These are phyloP conservation scores for Bellardia pandia DNA, from an alignment of 2,888 invertebrate genomes.

Conservation along the genomic window DNA sequence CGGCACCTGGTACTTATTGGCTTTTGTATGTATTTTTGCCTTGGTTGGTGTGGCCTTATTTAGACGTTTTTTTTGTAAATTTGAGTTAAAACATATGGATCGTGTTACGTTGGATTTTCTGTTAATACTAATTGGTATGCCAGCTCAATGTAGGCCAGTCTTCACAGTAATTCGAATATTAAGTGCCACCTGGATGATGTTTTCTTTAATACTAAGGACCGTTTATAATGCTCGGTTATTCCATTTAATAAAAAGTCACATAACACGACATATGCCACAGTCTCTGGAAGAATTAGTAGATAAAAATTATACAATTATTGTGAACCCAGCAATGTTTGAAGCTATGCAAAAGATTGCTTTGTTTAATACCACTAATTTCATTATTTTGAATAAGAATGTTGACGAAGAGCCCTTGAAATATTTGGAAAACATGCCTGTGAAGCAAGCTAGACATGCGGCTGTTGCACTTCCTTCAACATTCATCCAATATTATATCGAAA, in stretches of 20 bases:
- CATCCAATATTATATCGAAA: constrained; percentile 59
- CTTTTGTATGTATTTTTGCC: background rate
- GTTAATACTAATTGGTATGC: constrained; percentile 50
- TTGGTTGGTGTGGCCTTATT: background rate
- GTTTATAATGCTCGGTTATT: constrained; percentile 73
- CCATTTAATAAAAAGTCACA: constrained; percentile 69
- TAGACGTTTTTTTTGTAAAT: background rate
- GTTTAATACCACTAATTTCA: constrained; percentile 26
- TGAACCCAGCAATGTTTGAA: constrained; percentile 40
- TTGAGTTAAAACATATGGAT: background rate
- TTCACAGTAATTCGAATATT: constrained; percentile 51
- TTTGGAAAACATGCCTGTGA: constrained; percentile 1
- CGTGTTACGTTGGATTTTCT: constrained; percentile 32
- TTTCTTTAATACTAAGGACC: constrained; percentile 68
- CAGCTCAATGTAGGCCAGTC: constrained; percentile 44
- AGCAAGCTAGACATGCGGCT: constrained; percentile 5
- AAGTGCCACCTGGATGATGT: constrained; percentile 69
- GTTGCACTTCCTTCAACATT: constrained; percentile 50
- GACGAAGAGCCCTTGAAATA: constrained; percentile 27
- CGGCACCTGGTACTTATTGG: constrained; percentile 67
- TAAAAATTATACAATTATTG: constrained; percentile 54
- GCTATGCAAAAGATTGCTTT: background rate
- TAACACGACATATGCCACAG: constrained; percentile 57
- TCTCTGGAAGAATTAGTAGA: constrained; percentile 50
- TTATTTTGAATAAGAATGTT: background rate